Conservation (phyloP, 2,113 vertebrate species). For the Glaucidium brasilianum region DNA sequence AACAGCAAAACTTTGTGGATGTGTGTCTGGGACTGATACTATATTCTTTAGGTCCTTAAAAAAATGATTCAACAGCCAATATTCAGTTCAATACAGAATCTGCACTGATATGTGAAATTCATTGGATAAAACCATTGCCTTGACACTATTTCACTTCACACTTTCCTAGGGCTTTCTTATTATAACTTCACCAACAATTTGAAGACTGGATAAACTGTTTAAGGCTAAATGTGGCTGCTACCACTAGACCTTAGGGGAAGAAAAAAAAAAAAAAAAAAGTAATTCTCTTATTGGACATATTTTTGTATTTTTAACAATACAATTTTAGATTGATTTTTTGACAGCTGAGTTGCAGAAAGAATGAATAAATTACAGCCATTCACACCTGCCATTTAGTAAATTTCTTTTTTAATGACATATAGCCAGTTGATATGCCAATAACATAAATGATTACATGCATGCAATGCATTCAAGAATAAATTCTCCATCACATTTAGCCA, state of each 20-base stretch:
- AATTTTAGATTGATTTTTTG: conserved; percentile 23
- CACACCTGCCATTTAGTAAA: conserved; percentile 32
- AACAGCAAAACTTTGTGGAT: not conserved
- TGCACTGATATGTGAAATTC: not conserved
- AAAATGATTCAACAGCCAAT: not conserved
- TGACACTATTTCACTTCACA: not conserved
- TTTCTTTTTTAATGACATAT: not conserved
- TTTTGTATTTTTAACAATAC: conserved; percentile 24
- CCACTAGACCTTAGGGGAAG: not conserved
- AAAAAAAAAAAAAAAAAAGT: not conserved
- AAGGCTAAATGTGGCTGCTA: not conserved
- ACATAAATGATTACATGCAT: not conserved
- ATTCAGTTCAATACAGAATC: not conserved
- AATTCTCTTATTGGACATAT: not conserved
- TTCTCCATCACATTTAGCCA: not conserved
- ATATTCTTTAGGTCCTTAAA: not conserved
- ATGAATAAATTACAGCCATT: conserved; percentile 38
- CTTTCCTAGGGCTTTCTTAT: not conserved
- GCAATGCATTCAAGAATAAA: not conserved
- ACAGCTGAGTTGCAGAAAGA: conserved; percentile 22
- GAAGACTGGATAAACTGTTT: not conserved
- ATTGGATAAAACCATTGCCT: not conserved
- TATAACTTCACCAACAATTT: not conserved
- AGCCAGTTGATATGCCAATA: conserved; percentile 10
- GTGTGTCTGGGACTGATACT: not conserved